A percentile compares a stretch with the other conserved stretches of the same genome.
phyloP scores from a whole-genome alignment of 1,140 invertebrate genomes.

The Thereuonema tuberculata region DNA sequence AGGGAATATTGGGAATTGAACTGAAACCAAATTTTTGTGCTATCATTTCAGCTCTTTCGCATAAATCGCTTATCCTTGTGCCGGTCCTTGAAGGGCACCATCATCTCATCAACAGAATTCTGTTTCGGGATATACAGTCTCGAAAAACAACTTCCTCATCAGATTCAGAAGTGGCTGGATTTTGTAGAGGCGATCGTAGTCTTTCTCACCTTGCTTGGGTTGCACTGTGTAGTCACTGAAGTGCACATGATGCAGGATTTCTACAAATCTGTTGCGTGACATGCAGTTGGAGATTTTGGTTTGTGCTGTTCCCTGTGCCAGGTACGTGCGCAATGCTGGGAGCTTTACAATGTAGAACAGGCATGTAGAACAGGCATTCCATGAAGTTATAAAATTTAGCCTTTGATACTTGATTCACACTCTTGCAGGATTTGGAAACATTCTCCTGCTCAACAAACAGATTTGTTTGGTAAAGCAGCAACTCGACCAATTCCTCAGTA shows the following conservation, averaged over 20 bases:
- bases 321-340: too few relatives aligned
- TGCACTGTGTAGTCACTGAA: background rate
- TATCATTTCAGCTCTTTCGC: too few relatives aligned
- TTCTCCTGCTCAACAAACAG: background rate
- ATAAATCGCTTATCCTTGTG: background rate
- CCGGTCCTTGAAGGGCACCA: conserved; percentile 1
- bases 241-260: conserved; percentile 5
- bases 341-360: background rate
- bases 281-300: too few relatives aligned
- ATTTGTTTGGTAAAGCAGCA: background rate
- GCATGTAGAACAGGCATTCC: conserved; percentile 5
- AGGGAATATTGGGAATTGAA: too few relatives aligned
- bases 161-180: background rate
- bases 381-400: background rate
- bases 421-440: too few relatives aligned
- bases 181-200: conserved; percentile 3
- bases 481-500: too few relatives aligned
- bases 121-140: too few relatives aligned
- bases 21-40: too few relatives aligned
- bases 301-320: too few relatives aligned
- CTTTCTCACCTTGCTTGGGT: too few relatives aligned
- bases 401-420: background rate
- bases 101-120: conserved; percentile 1
- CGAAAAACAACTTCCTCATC: background rate
- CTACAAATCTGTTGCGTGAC: too few relatives aligned